Conservation (phyloP, 2,797 vertebrate genomes). For the Varecia variegata region DNA sequence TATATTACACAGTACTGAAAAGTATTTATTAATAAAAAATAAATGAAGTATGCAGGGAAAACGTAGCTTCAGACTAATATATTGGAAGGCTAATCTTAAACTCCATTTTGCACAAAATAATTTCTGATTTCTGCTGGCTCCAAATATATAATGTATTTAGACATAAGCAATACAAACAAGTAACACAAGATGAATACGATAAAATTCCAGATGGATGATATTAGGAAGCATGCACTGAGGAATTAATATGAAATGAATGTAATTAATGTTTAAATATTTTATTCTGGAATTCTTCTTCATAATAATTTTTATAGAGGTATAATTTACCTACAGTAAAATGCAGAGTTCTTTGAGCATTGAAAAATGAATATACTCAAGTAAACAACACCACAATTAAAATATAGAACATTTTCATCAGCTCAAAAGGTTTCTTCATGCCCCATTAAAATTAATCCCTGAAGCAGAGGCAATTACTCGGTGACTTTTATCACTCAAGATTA, state of each 20-base stretch:
- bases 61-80: neutral
- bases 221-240: neutral
- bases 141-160: neutral
- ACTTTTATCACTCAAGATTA: neutral
- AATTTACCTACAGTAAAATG: neutral
- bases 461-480: neutral
- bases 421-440: neutral
- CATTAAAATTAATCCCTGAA: conserved; percentile 10
- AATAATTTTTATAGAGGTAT: neutral
- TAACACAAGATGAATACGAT: neutral
- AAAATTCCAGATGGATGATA: neutral
- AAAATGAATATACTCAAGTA: neutral
- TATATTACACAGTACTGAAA: neutral
- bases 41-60: neutral
- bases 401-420: neutral
- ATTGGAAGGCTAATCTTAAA: neutral
- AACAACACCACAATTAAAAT: neutral
- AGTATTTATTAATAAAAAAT: neutral
- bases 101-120: neutral
- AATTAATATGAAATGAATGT: neutral
- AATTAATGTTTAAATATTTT: neutral
- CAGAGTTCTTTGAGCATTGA: neutral
- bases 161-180: neutral
- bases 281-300: neutral
- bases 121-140: neutral